Base-by-base conservation (phyloP, 2,797 vertebrate genomes). In the Loris lydekkerianus region DNA sequence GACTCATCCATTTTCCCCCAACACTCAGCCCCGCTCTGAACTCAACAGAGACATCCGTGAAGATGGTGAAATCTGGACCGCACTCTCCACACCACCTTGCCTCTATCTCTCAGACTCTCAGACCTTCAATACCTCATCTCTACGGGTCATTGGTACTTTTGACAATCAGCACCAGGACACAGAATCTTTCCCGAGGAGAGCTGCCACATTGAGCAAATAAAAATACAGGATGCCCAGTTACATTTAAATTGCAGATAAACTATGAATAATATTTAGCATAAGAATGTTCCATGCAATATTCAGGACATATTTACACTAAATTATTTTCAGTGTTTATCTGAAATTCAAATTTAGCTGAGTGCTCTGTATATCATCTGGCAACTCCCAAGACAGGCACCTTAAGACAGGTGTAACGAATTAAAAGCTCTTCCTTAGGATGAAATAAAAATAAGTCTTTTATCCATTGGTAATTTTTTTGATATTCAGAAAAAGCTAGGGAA, bases 211-310 rank as follows among this genome's bases (percentile, higher is more conserved):
- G 37, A 89, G 58, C 77, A 90, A 63, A n/a, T 72, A 84, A 87
- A 75, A 92, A 89, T n/a, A 78, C 13, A 53, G 25, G n/a, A 58
- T 56, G 10, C 20, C 13, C 73, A 69, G 21, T 60, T 72, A 75
- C 70, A 56, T 40, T 40, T 85, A 27, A 83, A 92, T 81, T 90
- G 75, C 37, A 90, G 60, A 75, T 67, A 70, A 89, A 49, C 34
- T 75, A 49, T 17, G 10, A 60, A 73, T 65, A 61, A 87, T 91
- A 63, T 70, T 70, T 88, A 56, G 58, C 56, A n/a, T 49, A 83
- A 76, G 31, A 85, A 58, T 81, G 18, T 40, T 67, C 21, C 43
- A 65, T 82, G 31, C 21, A 76, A 67, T 70, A 31, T 89, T 77
- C 92, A 17, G 43, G 9, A 84, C n/a, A 89, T 27, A 63, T 3